A percentile compares a stretch with the other conserved stretches of the same genome.
Conservation (phyloP, 2,113 vertebrate genomes). For the Leptobrachium ailaonicum region DNA sequence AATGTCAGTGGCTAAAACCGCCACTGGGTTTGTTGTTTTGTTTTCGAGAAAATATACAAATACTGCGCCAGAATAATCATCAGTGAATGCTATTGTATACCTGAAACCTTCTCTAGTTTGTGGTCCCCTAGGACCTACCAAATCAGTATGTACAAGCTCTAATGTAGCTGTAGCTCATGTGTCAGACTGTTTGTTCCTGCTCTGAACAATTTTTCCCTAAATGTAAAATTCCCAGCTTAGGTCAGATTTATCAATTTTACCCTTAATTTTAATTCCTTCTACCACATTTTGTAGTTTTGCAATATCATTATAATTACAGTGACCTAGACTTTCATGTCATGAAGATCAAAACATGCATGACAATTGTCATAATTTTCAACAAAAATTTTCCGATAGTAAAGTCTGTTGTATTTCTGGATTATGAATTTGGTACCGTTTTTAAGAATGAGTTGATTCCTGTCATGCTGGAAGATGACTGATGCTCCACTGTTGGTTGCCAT, state of each 20-base stretch:
- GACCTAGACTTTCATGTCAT: background rate
- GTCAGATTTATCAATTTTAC: background rate
- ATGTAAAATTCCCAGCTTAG: no score
- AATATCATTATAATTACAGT: slow-evolving; percentile 26
- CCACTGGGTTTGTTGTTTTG: no score
- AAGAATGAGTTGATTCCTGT: background rate
- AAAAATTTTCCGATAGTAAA: background rate
- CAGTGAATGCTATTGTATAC: no score
- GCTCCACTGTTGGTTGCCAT: background rate
- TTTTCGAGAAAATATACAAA: no score
- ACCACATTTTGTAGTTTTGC: slow-evolving; percentile 17
- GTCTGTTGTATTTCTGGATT: background rate
- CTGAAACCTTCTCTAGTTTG: no score
- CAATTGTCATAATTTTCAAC: background rate
- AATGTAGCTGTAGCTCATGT: no score
- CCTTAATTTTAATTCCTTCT: slow-evolving; percentile 11
- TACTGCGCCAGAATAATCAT: no score
- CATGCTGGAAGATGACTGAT: background rate
- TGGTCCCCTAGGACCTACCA: no score
- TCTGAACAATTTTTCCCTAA: no score
- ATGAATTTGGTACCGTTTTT: background rate
- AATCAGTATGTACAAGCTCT: no score
- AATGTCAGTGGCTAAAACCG: no score
- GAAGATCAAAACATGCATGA: background rate
- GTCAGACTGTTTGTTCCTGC: no score